Percentiles rank a stretch among this genome's conserved stretches.
Evolutionary conservation across 2,113 vertebrate species (phyloP).

Genomic region (Myiozetetes cayanensis): DNA sequence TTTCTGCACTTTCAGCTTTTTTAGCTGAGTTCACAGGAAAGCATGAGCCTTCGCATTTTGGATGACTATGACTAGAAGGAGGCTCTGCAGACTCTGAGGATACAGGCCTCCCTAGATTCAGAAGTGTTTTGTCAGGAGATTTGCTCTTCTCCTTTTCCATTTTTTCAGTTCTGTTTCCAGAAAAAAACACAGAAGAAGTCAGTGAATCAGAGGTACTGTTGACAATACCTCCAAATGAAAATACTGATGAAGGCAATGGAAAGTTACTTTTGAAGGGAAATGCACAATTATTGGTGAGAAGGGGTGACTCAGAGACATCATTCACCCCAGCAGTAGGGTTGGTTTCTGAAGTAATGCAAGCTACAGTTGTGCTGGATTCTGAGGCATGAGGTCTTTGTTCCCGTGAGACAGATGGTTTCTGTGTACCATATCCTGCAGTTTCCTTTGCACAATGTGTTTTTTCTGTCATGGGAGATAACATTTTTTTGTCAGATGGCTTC

Average conservation of each 20-base stretch:
- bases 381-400: not conserved
- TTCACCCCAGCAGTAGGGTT: not conserved
- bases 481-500: not conserved
- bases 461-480: not conserved
- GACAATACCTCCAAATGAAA: conserved; percentile 10
- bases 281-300: not conserved
- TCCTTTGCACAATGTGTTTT: not conserved
- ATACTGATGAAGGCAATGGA: not conserved
- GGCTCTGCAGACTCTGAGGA: not conserved
- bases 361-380: not conserved
- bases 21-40: not conserved
- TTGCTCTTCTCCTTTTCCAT: not conserved
- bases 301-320: not conserved
- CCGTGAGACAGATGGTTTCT: not conserved
- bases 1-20: not conserved
- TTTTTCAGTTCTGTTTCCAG: conserved; percentile 2
- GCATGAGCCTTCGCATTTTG: not conserved
- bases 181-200: not conserved
- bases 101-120: not conserved
- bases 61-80: not conserved
- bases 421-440: not conserved
- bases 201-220: not conserved
- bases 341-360: not conserved
- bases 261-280: conserved; percentile 18
- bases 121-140: not conserved